Conservation (phyloP, 2,113 vertebrate genomes). For the Pluvialis apricaria region DNA sequence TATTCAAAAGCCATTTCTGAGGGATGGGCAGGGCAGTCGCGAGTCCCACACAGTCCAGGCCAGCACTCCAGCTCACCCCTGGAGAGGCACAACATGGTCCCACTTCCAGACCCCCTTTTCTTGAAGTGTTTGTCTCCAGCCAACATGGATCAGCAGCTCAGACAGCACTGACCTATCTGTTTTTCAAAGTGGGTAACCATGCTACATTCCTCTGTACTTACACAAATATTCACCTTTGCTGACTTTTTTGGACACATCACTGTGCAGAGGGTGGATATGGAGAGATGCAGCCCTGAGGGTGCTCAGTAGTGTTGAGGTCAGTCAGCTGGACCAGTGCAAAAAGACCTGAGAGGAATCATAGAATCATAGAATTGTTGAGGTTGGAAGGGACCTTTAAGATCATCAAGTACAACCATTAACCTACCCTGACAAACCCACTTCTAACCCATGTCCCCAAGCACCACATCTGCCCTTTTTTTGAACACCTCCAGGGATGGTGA, state of each 20-base stretch:
- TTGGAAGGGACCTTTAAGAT: no score
- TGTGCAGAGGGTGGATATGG: background rate
- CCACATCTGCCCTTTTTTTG: no score
- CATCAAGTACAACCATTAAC: no score
- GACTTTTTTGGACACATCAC: background rate
- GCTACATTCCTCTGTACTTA: background rate
- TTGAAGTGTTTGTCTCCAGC: background rate
- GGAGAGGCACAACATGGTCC: background rate
- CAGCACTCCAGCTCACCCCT: background rate
- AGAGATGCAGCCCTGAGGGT: background rate
- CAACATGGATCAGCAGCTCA: background rate
- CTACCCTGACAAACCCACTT: no score
- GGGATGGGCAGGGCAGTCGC: background rate
- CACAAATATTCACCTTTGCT: background rate
- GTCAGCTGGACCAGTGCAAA: background rate
- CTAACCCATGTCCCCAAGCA: no score
- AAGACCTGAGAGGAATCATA: background rate
- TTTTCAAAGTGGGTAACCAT: background rate
- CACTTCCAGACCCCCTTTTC: background rate
- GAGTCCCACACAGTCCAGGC: rapidly evolving
- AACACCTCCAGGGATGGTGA: no score
- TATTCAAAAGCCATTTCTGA: background rate
- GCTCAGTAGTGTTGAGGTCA: background rate
- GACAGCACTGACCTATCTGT: background rate
- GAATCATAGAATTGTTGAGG: no score